Base-by-base conservation (phyloP, 2,797 vertebrate genomes). In the Neoniphon sammara region DNA sequence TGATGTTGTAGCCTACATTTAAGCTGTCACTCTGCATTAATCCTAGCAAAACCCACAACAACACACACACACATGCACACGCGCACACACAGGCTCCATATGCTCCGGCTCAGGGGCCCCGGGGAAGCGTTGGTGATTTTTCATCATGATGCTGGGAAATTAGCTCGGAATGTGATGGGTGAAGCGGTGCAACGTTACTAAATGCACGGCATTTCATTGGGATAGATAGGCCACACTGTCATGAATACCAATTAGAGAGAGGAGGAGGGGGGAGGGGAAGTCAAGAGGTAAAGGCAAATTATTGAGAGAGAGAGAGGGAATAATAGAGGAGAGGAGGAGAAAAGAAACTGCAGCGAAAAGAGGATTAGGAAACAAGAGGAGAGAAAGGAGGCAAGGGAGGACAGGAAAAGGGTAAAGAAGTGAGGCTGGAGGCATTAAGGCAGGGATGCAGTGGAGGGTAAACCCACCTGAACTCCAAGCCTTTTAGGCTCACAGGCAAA, bases 91-190 rank as follows among this genome's bases (percentile, higher is more conserved):
- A 61, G 4, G 10, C 36, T 36, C 54, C 20, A 10, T 6, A 10
- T 6, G 14, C 7, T 7, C 14, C 20, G 17, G 39, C 70, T 71
- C 57, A 65, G 3, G 52, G 49, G 20, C 81, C 69, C 31, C 0
- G 39, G 31, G 64, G 62, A 75, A 21, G 12, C 66, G 77, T 54
- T 20, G 36, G 62, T 58, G 70, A 89, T 86, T 89, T 87, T 87
- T 89, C 86, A 86, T 88, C 66, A 82, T 55, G 62, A 88, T 83
- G 79, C 79, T 84, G 71, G 74, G 68, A 76, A 91, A 91, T 88
- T 73, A 91, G 77, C 58, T 44, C 54, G 34, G 56, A 72, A 70
- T 59, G 61, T 73, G 81, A 85, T 55, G 79, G 82, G 66, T 34
- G 75, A 36, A 27, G 72, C 30, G 14, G 78, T 58, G 54, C 68